Conservation (phyloP, 2,888 invertebrate genomes). For the Macrophya alboannulata region DNA sequence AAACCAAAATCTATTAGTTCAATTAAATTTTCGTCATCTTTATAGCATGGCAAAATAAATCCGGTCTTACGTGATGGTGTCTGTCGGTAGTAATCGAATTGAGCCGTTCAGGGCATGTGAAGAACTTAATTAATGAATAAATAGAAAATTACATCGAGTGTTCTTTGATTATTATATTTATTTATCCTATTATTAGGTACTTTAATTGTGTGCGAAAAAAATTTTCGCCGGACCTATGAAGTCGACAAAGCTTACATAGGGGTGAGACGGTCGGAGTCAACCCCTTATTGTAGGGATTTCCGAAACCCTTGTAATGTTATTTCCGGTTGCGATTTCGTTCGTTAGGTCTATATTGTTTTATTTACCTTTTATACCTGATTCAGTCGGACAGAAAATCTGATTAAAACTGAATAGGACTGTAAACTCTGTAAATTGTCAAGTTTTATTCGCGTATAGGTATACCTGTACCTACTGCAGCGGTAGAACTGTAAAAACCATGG, state of each 20-base stretch:
- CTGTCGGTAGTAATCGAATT: neutral
- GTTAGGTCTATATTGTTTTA: constrained; percentile 22
- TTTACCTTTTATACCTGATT: constrained; percentile 12
- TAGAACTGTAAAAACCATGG: constrained; percentile 13
- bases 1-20: neutral
- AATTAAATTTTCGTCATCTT: too few species aligned
- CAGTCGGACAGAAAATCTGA: neutral
- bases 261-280: neutral
- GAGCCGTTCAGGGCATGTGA: neutral
- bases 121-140: neutral
- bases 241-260: neutral
- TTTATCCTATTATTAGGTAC: neutral
- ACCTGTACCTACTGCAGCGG: neutral
- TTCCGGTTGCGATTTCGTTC: constrained; percentile 33
- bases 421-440: neutral
- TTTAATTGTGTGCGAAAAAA: neutral
- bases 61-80: neutral
- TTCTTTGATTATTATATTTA: neutral
- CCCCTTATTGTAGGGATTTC: constrained; percentile 21
- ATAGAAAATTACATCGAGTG: neutral
- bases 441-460: neutral
- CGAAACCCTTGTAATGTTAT: constrained; percentile 10
- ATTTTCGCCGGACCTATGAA: neutral
- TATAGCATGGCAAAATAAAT: neutral
- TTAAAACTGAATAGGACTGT: neutral